These are phyloP conservation scores for Ochropleura leucogaster DNA, from an alignment of 2,888 invertebrate genomes.

Conservation along the genomic window DNA sequence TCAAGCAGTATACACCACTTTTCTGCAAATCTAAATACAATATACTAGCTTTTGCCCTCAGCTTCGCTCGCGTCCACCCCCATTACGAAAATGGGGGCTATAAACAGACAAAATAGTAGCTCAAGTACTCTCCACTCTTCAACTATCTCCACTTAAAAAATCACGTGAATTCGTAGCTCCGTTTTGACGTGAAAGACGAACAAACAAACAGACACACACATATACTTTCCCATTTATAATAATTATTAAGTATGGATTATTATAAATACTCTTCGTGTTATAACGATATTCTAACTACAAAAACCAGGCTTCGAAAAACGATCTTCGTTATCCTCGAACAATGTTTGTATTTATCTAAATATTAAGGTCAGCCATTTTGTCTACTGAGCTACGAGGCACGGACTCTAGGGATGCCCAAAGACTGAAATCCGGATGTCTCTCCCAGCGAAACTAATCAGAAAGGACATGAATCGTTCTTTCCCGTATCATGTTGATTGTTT, in stretches of 20 bases:
- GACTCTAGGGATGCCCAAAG: constrained; percentile 9
- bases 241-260: no score
- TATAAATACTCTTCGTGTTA: no score
- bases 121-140: no score
- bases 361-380: background rate
- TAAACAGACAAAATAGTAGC: no score
- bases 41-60: no score
- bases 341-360: background rate
- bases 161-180: no score
- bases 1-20: background rate
- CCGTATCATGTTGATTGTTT: background rate
- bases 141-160: no score
- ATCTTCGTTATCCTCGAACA: background rate
- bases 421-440: background rate
- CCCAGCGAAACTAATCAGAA: constrained; percentile 10
- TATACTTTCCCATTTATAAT: no score
- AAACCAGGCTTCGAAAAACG: background rate
- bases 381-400: background rate
- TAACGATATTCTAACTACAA: background rate
- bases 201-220: no score
- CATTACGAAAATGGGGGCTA: no score
- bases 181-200: no score
- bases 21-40: background rate
- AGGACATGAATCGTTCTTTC: background rate
- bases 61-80: no score